Base-by-base conservation (phyloP, 2,797 vertebrate genomes). In the Alcedo quadribrachys region DNA sequence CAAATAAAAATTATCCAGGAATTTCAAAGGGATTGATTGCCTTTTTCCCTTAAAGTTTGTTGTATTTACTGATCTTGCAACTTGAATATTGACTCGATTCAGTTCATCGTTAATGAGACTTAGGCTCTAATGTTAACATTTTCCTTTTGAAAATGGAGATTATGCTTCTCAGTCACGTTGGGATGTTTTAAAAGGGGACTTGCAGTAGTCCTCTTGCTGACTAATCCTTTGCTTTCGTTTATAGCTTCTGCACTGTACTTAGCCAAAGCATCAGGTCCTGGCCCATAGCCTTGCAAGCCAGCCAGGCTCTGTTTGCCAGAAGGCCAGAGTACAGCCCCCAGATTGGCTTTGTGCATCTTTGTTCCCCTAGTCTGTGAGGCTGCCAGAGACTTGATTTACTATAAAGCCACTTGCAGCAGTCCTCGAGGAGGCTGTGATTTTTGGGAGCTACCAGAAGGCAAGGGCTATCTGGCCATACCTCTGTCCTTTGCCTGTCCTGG, bases 201-300 rank as follows among this genome's bases (percentile, higher is more conserved):
- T 85, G 57, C 5, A 81, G 66, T 87, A 73, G 80, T 83, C 30
- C 43, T 83, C 70, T 68, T 89, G 67, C 70, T 76, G 80, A 76
- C 77, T 63, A 81, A 85, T 92, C 80, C 77, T 84, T 89, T 62
- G 46, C 60, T 89, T 83, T 87, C 11, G 1, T 93, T 58, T 83
- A 37, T 75, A 86, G 45, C 76, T 87, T 65, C 76, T 89, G 69
- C 66, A 8, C 50, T 46, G 24, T 54, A n/a, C 40, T 61, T 71
- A 66, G 51, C 69, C 51, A 81, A 37, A 79, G 46, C 69, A 63
- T 60, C 67, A 60, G 57, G 51, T 87, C 53, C 77, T 89, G 60
- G 73, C 76, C 66, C 24, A 24, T 43, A 53, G 32, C 74, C 43
- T 69, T 73, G 63, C 74, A 69, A 87, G 81, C 51, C 66, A 87